Evolutionary conservation across 1,140 invertebrate species (phyloP).

Genomic region (Halesus radiatus): DNA sequence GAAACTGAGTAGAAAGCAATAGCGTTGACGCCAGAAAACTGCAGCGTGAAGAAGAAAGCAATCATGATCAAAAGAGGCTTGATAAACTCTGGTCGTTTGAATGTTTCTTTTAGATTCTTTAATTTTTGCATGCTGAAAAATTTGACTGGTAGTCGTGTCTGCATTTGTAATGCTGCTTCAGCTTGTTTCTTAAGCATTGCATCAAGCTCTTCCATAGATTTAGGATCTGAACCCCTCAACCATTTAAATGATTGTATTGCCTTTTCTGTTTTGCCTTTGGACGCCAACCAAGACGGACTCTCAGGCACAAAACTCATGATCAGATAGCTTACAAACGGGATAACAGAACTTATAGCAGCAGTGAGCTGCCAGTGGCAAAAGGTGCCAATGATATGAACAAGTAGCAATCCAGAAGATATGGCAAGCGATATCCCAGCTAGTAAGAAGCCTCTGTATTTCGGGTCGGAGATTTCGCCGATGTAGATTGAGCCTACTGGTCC

Average conservation of each 20-base stretch:
- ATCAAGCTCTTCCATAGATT: constrained; percentile 68
- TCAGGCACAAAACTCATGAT: constrained; percentile 74
- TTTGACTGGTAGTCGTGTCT: constrained; percentile 54
- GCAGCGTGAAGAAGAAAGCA: constrained; percentile 73
- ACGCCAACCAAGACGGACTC: constrained; percentile 79
- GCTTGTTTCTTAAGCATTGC: constrained; percentile 66
- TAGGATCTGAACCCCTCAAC: constrained; percentile 68
- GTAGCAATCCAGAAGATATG: constrained; percentile 71
- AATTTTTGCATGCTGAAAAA: constrained; percentile 45
- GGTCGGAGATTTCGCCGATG: constrained; percentile 72
- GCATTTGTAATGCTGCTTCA: constrained; percentile 59
- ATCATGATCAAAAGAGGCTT: constrained; percentile 75
- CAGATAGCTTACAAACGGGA: constrained; percentile 68
- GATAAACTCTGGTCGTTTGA: constrained; percentile 66
- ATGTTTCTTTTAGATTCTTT: constrained; percentile 59
- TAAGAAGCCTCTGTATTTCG: constrained; percentile 72
- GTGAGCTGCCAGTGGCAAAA: constrained; percentile 73
- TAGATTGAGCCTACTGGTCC: constrained; percentile 70
- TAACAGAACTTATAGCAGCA: constrained; percentile 68
- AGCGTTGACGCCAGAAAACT: constrained; percentile 78
- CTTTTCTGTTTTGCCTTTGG: constrained; percentile 68
- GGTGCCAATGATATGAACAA: constrained; percentile 73
- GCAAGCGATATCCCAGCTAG: constrained; percentile 71
- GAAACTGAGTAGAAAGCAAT: constrained; percentile 81
- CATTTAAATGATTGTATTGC: constrained; percentile 69